Base-by-base conservation (phyloP, 2,113 vertebrate genomes). In the Piaya cayana region DNA sequence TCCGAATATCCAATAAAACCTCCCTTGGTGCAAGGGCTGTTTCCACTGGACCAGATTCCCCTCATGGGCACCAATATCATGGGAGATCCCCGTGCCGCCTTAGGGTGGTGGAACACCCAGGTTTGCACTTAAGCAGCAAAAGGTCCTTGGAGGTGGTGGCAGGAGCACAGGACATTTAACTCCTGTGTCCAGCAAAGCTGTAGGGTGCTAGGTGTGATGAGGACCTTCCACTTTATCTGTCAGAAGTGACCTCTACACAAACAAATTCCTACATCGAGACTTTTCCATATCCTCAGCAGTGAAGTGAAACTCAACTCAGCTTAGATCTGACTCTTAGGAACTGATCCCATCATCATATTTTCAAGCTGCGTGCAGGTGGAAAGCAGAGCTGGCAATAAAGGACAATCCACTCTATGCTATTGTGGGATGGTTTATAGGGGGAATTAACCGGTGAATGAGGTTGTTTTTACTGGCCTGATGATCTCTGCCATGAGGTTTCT, bases 261-360 rank as follows among this genome's bases (percentile, higher is more conserved):
- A 56, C 4, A 56, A 15, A 52, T 55, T 64, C 42, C 72, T n/a
- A n/a, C 11, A 1, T 6, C 39, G 9, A 43, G 49, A 32, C 15
- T 53, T 62, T 11, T 27, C 49, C 29, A 2, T 27, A 23, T 11
- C 9, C 27, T 68, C 27, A 11, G 37, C 2, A 0, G 6, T 43
- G 58, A 63, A 53, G 23, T 6, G 5, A 34, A 86, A 11, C 20
- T 11, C 36, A 30, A 1, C 0, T 12, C 47, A 23, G 2, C 58
- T 52, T 27, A 70, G 62, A 53, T 34, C 12, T 65, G 50, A 32
- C 47, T 70, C 32, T 20, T 19, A 34, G 77, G 67, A 58, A 18
- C 26, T 11, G n/a, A 16, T 56, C 19, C 72, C 27, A 30, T 6
- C 2, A 1, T 36, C 56, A 82, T 22, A 12, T 22, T 37, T 47